phyloP scores from a whole-genome alignment of 2,113 vertebrate genomes.

The Actenoides lindsayi region DNA sequence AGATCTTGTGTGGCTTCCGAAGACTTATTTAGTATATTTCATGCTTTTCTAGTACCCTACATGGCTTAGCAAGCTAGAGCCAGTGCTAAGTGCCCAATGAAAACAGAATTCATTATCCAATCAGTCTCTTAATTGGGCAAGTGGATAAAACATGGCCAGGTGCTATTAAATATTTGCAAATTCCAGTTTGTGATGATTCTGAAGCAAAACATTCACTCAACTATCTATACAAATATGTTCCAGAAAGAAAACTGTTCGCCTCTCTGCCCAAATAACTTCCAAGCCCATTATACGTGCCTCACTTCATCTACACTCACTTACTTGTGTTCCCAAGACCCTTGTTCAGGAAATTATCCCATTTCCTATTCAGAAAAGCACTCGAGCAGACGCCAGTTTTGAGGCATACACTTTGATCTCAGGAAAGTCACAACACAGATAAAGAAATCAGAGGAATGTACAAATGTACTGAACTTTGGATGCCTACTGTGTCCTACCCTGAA shows the following conservation, averaged over 20 bases:
- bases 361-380: constrained; percentile 26
- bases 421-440: constrained; percentile 18
- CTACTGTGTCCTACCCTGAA: neutral
- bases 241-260: neutral
- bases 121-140: neutral
- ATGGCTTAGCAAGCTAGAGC: neutral
- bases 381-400: neutral
- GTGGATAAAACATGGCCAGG: neutral
- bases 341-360: constrained; percentile 45
- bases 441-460: neutral
- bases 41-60: neutral
- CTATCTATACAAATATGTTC: neutral
- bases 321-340: constrained; percentile 7
- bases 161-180: neutral
- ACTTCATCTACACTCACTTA: constrained; percentile 2
- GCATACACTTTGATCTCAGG: neutral
- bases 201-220: neutral
- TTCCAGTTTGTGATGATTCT: neutral
- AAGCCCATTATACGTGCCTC: neutral
- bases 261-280: neutral
- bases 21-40: neutral
- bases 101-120: neutral
- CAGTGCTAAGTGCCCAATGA: neutral
- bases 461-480: neutral
- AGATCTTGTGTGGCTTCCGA: neutral